Evolutionary conservation across 2,113 vertebrate genomes (phyloP).

Genomic region (Pardalotus punctatus): DNA sequence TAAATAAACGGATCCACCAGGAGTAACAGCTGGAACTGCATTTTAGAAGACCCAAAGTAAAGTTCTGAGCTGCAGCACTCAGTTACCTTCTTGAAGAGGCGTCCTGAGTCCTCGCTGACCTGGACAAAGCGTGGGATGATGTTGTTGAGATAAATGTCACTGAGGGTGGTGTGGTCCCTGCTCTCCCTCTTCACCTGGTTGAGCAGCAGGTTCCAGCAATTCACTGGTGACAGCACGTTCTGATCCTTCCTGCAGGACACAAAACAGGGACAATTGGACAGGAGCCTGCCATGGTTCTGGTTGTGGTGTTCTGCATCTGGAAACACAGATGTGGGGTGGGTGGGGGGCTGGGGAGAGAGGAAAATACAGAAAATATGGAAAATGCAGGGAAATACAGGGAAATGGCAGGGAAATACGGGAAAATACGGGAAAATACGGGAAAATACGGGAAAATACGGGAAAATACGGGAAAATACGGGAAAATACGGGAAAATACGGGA

Average conservation of each 20-base stretch:
- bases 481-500: no score
- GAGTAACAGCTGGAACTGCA: rapidly evolving
- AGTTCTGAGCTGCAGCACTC: rapidly evolving
- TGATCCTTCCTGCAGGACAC: constrained; percentile 86
- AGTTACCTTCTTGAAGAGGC: constrained; percentile 96
- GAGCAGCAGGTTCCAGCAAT: constrained; percentile 97
- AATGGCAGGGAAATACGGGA: no score
- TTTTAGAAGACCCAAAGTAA: not conserved
- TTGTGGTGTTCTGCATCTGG: rapidly evolving
- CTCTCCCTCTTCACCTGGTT: constrained; percentile 97
- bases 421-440: no score
- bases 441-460: no score
- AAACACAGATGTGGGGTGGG: rapidly evolving
- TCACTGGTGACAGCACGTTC: constrained; percentile 92
- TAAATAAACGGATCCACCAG: not conserved
- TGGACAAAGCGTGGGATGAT: constrained; percentile 97
- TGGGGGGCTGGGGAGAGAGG: not conserved
- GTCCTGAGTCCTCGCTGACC: constrained; percentile 95
- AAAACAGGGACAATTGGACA: not conserved
- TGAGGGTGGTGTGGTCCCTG: constrained; percentile 94
- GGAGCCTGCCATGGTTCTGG: rapidly evolving
- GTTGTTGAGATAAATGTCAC: constrained; percentile 99
- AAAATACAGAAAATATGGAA: no score
- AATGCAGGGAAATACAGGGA: no score
- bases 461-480: no score